These are phyloP conservation scores for Drosophila tani DNA, from an alignment of 1,140 invertebrate genomes.

Conservation along the genomic window DNA sequence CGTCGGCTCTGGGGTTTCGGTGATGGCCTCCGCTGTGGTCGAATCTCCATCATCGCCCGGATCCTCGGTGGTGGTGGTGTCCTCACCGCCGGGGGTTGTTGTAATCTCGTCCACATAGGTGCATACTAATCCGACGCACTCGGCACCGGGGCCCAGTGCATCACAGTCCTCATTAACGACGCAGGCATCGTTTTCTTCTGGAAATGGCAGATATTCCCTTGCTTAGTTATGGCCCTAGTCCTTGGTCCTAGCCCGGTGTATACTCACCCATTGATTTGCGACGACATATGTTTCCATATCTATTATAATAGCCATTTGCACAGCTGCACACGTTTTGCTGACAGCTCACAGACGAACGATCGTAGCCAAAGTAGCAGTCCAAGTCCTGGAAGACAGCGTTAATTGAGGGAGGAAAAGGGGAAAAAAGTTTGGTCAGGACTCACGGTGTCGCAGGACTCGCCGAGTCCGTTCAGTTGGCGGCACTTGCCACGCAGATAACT, in stretches of 20 bases:
- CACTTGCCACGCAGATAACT: constrained; percentile 81
- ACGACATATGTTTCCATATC: constrained; percentile 84
- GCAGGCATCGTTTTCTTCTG: constrained; percentile 82
- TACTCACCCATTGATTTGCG: constrained; percentile 84
- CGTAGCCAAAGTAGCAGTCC: constrained; percentile 84
- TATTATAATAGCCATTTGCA: constrained; percentile 84
- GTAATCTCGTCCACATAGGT: constrained; percentile 61
- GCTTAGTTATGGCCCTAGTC: background rate
- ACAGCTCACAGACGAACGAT: constrained; percentile 80
- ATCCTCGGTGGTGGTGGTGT: constrained; percentile 38
- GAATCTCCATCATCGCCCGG: constrained; percentile 32
- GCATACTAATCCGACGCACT: constrained; percentile 68
- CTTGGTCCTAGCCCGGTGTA: too few species aligned
- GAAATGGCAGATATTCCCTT: background rate
- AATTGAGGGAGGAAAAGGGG: background rate
- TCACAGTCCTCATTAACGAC: constrained; percentile 82
- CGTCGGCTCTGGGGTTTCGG: constrained; percentile 45
- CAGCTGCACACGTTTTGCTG: constrained; percentile 77
- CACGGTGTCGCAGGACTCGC: constrained; percentile 73
- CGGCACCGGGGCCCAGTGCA: constrained; percentile 64
- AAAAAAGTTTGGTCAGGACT: background rate
- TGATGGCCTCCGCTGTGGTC: constrained; percentile 40
- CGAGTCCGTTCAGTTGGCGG: constrained; percentile 74
- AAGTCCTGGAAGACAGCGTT: constrained; percentile 55
- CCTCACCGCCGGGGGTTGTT: constrained; percentile 25